Base-by-base conservation (phyloP, 2,888 invertebrate genomes). In the Pterostichus madidus region DNA sequence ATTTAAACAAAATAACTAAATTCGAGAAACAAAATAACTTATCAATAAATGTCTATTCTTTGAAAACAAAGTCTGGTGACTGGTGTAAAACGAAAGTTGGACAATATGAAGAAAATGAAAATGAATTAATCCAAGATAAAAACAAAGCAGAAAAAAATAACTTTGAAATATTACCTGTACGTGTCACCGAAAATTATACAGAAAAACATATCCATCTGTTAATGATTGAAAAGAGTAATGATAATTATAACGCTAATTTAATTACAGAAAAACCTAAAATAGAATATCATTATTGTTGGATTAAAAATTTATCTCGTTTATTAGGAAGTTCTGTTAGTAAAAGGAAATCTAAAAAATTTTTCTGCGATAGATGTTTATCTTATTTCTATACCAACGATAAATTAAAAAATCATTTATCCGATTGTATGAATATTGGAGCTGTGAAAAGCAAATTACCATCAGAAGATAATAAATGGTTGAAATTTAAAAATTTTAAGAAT, bases 1-100 rank as follows among this genome's bases (percentile, higher is more conserved):
- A 46, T 24, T 73, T 84, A 17, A 68, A 83, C 4, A 53, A 83
- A 83, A 56, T 85, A 35, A 13, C 73, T 7, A 85, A 85, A 78
- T 87, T 85, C 83, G 85, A 84, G 82, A 71, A 82, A 61, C 11
- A 84, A 49, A 86, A 86, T 82, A 49, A 82, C 56, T 78, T 86
- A 11, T 61, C 75, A 5, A 85, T 86, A 7, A 85, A 86, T 84
- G 80, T 86, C n/a, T 86, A 84, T 64, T 84, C 82, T 52, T 17
- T 85, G 32, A 81, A 86, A 61, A 81, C 68, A 52, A 84, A 79
- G 56, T 59, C 44, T 49, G 24, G 8, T 5, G 15, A 52, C 10
- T 35, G 35, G n/a, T 49, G 49, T 7, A 15, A 24, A 2, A 56
- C 52, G 13, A 32, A 4, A 44, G 24, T 3, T 24, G n/a, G 39